phyloP scores from a whole-genome alignment of 1,140 invertebrate species.

The Cephus cinctus region DNA sequence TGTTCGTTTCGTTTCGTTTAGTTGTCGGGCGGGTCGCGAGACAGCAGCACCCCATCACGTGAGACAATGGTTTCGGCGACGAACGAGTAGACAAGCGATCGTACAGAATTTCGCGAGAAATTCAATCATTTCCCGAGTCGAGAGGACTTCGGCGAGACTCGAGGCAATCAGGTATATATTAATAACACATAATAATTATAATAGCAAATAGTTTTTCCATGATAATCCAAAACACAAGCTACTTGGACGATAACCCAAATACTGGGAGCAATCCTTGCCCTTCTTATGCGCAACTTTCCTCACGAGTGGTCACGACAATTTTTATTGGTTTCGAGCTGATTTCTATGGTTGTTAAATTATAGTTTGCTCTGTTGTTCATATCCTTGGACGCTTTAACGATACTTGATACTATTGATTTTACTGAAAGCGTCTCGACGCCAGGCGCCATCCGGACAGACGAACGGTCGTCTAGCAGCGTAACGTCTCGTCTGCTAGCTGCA shows the following conservation, averaged over 20 bases:
- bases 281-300: too few relatives aligned
- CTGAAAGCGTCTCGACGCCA: slow-evolving; percentile 9
- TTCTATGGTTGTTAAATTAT: too few relatives aligned
- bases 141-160: background rate
- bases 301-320: background rate
- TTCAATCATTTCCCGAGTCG: slow-evolving; percentile 15
- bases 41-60: slow-evolving; percentile 39
- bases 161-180: background rate
- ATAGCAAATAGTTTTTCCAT: background rate
- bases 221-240: too few relatives aligned
- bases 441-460: slow-evolving; percentile 8
- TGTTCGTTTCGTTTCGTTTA: slow-evolving; percentile 27
- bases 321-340: background rate
- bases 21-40: slow-evolving; percentile 38
- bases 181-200: background rate
- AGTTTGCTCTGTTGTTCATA: too few relatives aligned
- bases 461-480: background rate
- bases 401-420: slow-evolving; percentile 23
- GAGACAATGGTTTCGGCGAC: slow-evolving; percentile 32
- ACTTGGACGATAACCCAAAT: too few relatives aligned
- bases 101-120: slow-evolving; percentile 22
- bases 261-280: too few relatives aligned
- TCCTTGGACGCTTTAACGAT: too few relatives aligned
- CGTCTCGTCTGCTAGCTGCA: slow-evolving; percentile 12
- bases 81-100: slow-evolving; percentile 18